These are phyloP conservation scores for Megalonaias nervosa DNA, from an alignment of 1,140 invertebrate species.

Conservation along the genomic window DNA sequence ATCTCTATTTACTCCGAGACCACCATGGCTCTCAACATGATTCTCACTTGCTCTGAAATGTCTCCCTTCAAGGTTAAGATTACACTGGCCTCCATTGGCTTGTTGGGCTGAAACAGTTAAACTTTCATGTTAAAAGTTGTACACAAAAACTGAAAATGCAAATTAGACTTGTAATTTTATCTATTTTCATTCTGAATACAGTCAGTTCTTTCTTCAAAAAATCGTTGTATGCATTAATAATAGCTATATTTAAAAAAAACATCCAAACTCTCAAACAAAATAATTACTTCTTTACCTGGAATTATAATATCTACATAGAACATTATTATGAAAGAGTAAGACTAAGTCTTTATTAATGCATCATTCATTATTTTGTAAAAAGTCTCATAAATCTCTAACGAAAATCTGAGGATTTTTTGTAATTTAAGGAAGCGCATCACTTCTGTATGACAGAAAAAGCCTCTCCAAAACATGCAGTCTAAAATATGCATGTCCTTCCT, in stretches of 20 bases:
- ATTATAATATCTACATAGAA: neutral
- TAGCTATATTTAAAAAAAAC: neutral
- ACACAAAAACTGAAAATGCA: neutral
- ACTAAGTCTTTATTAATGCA: neutral
- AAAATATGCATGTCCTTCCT: too few relatives aligned
- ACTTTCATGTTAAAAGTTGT: neutral
- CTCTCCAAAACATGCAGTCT: too few relatives aligned
- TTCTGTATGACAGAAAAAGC: too few relatives aligned
- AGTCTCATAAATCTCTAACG: neutral
- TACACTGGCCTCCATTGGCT: conserved; percentile 57
- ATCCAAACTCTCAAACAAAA: neutral
- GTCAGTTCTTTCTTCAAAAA: neutral
- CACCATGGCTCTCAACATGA: conserved; percentile 65
- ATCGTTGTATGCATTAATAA: neutral
- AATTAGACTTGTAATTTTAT: neutral
- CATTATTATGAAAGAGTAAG: neutral
- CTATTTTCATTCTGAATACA: neutral
- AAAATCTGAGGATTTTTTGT: neutral
- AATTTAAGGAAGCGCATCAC: too few relatives aligned
- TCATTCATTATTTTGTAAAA: neutral
- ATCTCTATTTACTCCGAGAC: conserved; percentile 50
- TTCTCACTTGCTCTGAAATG: conserved; percentile 57
- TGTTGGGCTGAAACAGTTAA: conserved; percentile 58
- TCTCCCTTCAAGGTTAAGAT: conserved; percentile 63
- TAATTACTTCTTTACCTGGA: neutral